phyloP scores from a whole-genome alignment of 30 jellyfish, hydroid and myxozoan species.

The Pelagia noctiluca region DNA sequence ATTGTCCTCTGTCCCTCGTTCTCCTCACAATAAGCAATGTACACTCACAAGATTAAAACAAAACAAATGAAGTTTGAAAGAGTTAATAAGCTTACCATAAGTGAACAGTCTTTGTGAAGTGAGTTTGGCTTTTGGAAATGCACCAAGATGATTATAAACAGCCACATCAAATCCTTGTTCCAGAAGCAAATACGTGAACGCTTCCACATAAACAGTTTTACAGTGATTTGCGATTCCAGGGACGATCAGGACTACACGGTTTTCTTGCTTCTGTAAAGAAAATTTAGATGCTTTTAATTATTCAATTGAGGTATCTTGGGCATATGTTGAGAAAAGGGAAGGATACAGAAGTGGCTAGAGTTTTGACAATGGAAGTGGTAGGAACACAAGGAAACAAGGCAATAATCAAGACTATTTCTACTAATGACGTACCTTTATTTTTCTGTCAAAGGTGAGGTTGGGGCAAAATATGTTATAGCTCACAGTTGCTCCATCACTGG shows the following conservation, averaged over 20 bases:
- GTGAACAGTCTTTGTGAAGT: conserved; percentile 87
- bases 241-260: conserved; percentile 62
- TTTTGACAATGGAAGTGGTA: too few species aligned
- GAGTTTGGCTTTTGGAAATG: conserved; percentile 65
- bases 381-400: neutral
- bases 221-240: conserved; percentile 96
- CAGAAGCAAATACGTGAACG: conserved; percentile 44
- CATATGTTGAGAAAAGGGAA: too few species aligned
- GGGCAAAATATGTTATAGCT: conserved; percentile 68
- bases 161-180: conserved; percentile 81
- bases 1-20: too few species aligned
- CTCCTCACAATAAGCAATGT: too few species aligned
- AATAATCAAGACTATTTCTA: neutral
- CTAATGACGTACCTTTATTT: neutral
- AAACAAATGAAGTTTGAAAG: neutral
- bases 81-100: conserved; percentile 81
- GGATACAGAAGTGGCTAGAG: too few species aligned
- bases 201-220: conserved; percentile 73
- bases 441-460: neutral
- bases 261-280: conserved; percentile 27
- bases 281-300: too few species aligned
- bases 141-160: conserved; percentile 91
- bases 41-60: too few species aligned
- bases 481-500: conserved; percentile 88
- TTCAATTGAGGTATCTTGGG: too few species aligned